Conservation (phyloP, 2,888 invertebrate genomes). For the Tetranychus piercei region DNA sequence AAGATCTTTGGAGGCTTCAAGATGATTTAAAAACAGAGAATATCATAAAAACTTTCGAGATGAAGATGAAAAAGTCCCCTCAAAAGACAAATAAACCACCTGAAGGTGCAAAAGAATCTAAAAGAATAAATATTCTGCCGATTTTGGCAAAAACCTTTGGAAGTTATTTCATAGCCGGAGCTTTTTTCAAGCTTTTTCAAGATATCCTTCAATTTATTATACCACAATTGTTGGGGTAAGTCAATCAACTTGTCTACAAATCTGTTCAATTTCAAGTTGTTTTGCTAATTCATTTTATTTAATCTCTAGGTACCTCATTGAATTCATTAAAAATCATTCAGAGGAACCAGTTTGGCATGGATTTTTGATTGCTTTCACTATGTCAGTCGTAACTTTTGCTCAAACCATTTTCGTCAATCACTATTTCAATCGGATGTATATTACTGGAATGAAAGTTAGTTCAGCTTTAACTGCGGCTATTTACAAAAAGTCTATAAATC, state of each 20-base stretch:
- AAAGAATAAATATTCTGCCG: not conserved
- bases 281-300: not conserved
- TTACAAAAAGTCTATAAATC: conserved; percentile 46
- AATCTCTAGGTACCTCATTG: not conserved
- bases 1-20: conserved; percentile 31
- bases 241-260: not conserved
- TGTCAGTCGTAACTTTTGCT: conserved; percentile 53
- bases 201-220: conserved; percentile 35
- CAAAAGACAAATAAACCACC: not conserved
- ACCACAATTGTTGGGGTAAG: conserved; percentile 32
- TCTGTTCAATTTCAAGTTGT: not conserved
- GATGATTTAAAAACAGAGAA: conserved; percentile 21
- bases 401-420: conserved; percentile 71
- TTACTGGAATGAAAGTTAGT: conserved; percentile 71
- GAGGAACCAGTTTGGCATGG: conserved; percentile 74
- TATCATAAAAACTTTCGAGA: conserved; percentile 14
- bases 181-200: conserved; percentile 32
- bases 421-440: conserved; percentile 75
- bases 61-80: not conserved
- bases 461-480: conserved; percentile 70
- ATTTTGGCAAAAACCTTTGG: conserved; percentile 22
- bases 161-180: conserved; percentile 29
- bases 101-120: not conserved
- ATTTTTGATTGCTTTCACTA: conserved; percentile 53
- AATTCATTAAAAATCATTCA: conserved; percentile 45